These are phyloP conservation scores for Cepphus grylle DNA, from an alignment of 2,113 vertebrate genomes.

Conservation along the genomic window DNA sequence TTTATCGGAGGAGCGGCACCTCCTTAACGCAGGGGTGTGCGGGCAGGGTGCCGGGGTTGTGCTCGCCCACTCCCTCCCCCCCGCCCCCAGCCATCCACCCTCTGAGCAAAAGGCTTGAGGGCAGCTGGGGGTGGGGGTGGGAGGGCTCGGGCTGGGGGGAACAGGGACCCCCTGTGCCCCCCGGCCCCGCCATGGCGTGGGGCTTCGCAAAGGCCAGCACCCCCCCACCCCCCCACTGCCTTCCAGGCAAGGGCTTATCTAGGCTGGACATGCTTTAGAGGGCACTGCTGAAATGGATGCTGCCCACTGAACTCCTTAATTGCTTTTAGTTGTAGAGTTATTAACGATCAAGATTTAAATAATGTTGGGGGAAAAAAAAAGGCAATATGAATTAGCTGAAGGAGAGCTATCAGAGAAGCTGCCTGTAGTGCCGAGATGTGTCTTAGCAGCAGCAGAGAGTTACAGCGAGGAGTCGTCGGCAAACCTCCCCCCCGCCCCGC, in stretches of 20 bases:
- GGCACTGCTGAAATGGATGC: neutral
- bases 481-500: neutral
- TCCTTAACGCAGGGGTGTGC: fast-evolving
- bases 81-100: neutral
- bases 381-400: neutral
- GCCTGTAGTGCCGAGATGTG: neutral
- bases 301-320: conserved; percentile 63
- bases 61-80: no score
- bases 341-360: conserved; percentile 55
- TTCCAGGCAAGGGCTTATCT: neutral
- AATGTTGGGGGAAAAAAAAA: neutral
- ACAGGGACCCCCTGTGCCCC: neutral
- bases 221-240: neutral
- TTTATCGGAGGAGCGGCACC: neutral
- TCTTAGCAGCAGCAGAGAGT: neutral
- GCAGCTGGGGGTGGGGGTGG: neutral
- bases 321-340: conserved; percentile 54
- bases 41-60: neutral
- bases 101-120: neutral
- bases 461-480: neutral
- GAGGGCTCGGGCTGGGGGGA: neutral
- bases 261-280: neutral
- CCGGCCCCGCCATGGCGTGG: fast-evolving
- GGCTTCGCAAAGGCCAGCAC: neutral
- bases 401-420: neutral